Conservation (phyloP, 2,113 vertebrate species). For the Serinus canaria region DNA sequence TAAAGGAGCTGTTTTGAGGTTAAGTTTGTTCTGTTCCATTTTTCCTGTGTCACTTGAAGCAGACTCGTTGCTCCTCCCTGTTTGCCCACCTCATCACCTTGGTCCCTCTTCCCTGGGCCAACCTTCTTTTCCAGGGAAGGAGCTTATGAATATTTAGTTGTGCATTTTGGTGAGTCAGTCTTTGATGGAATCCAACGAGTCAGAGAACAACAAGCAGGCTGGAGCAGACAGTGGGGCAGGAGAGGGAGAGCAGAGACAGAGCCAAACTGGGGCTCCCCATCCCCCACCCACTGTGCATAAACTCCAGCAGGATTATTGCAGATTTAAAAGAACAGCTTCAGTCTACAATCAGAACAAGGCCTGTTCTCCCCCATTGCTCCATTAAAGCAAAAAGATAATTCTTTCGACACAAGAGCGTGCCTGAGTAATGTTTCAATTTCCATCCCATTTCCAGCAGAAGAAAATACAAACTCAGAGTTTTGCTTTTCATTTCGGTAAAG, state of each 20-base stretch:
- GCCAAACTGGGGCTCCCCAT: not conserved
- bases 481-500: not conserved
- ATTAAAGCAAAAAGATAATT: not conserved
- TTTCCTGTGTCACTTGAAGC: not conserved
- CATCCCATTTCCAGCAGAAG: constrained; percentile 6
- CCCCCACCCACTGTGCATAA: not conserved
- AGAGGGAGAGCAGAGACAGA: accelerated
- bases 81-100: not conserved
- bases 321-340: not conserved
- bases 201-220: not conserved
- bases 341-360: not conserved
- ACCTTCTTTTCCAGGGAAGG: not conserved
- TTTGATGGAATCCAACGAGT: not conserved
- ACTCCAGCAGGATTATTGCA: not conserved
- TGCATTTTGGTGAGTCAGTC: not conserved
- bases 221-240: not conserved
- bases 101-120: not conserved
- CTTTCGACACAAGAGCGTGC: not conserved
- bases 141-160: not conserved
- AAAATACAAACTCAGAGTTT: not conserved
- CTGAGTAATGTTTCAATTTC: not conserved
- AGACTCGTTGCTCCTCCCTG: not conserved
- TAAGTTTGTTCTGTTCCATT: not conserved
- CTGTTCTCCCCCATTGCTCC: not conserved
- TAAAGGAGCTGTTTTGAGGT: not conserved